Conservation (phyloP, 2,797 vertebrate genomes). For the Anisognathus igniventris region DNA sequence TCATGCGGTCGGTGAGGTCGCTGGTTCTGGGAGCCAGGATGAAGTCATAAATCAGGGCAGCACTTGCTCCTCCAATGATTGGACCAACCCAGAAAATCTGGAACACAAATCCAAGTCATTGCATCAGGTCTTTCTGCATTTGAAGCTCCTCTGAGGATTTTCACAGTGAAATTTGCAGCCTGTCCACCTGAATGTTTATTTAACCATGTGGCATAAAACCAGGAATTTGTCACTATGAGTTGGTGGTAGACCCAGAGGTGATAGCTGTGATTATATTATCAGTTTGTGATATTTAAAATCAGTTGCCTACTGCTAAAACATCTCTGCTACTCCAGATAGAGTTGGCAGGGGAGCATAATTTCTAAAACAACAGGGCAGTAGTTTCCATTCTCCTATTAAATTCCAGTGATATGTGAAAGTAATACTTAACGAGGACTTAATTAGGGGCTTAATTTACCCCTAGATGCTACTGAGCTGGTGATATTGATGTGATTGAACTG, state of each 20-base stretch:
- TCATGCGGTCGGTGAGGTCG: slow-evolving; percentile 86
- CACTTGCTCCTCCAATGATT: slow-evolving; percentile 87
- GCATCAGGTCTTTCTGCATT: not conserved
- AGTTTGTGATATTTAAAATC: not conserved
- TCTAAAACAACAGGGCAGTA: not conserved
- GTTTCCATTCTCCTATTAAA: not conserved
- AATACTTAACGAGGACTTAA: not conserved
- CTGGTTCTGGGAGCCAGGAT: slow-evolving; percentile 86
- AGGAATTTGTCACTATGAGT: not conserved
- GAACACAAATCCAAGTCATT: not conserved
- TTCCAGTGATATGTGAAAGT: not conserved
- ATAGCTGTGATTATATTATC: not conserved
- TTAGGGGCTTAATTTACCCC: not conserved
- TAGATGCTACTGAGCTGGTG: not conserved
- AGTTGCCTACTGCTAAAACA: not conserved
- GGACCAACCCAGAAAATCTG: slow-evolving; percentile 98
- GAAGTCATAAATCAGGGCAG: slow-evolving; percentile 91
- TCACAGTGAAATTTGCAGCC: rapidly evolving
- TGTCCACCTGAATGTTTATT: not conserved
- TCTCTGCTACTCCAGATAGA: not conserved
- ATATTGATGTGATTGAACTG: not conserved
- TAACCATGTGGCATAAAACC: rapidly evolving
- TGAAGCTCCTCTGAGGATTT: not conserved
- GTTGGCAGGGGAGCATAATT: not conserved
- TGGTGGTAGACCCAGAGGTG: not conserved